These are phyloP conservation scores for Machimus rusticus DNA, from an alignment of 2,888 invertebrate species.

Conservation along the genomic window DNA sequence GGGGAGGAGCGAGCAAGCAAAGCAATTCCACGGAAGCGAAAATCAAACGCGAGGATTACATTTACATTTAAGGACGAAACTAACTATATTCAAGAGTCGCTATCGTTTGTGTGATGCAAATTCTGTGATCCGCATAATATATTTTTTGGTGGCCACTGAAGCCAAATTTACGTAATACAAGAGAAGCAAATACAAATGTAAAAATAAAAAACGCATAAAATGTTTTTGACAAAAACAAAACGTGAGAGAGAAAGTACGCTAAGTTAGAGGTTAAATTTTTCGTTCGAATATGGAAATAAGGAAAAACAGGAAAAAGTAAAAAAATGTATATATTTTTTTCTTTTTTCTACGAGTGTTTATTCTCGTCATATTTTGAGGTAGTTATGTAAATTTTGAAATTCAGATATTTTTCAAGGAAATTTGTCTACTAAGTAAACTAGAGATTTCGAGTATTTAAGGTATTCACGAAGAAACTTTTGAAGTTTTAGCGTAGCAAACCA, in stretches of 20 bases:
- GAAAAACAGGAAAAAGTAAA: constrained; percentile 44
- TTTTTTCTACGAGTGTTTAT: constrained; percentile 41
- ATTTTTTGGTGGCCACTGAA: constrained; percentile 53
- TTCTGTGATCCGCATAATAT: constrained; percentile 62
- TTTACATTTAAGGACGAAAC: constrained; percentile 27
- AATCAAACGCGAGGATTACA: constrained; percentile 24
- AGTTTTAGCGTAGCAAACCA: constrained; percentile 26
- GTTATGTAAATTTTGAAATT: constrained; percentile 39
- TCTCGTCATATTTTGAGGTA: constrained; percentile 42
- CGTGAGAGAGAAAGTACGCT: not conserved
- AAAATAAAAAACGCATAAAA: constrained; percentile 46
- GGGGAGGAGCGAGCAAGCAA: constrained; percentile 30
- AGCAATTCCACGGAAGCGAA: constrained; percentile 44
- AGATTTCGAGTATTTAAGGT: constrained; percentile 14
- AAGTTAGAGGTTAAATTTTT: constrained; percentile 44
- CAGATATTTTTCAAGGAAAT: constrained; percentile 34
- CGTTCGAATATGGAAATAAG: constrained; percentile 38
- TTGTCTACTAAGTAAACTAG: constrained; percentile 35
- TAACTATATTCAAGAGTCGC: constrained; percentile 49
- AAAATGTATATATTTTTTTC: constrained; percentile 38
- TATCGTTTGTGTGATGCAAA: constrained; percentile 63
- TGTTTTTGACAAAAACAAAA: constrained; percentile 45
- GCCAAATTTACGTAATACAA: constrained; percentile 50
- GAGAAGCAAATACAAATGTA: constrained; percentile 46
- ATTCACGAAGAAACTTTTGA: constrained; percentile 23